A percentile compares a stretch with the other conserved stretches of the same genome.
These are phyloP conservation scores for Myiagra hebetior DNA, from an alignment of 2,113 vertebrate genomes.

Conservation along the genomic window DNA sequence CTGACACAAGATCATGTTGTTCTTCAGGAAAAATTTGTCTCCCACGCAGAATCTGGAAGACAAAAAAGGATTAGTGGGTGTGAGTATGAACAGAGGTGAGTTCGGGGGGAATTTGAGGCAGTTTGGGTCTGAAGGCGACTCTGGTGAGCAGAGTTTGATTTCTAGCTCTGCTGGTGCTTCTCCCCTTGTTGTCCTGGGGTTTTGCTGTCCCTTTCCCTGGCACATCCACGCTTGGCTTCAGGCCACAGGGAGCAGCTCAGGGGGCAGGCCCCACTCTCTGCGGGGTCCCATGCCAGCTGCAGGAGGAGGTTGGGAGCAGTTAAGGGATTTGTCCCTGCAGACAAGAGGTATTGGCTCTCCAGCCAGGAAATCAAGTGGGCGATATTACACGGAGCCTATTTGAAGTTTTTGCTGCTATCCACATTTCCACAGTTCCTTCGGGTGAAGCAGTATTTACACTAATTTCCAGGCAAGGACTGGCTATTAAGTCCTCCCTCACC, in stretches of 20 bases:
- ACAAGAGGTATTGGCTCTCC: background rate
- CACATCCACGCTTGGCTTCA: background rate
- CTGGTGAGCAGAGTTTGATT: background rate
- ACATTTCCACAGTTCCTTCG: background rate
- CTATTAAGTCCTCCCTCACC: conserved; percentile 62
- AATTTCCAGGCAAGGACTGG: conserved; percentile 60
- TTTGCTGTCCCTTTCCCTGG: background rate
- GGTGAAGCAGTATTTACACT: conserved; percentile 56
- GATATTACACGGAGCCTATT: background rate
- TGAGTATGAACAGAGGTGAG: background rate
- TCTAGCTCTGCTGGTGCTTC: background rate
- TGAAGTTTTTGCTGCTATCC: conserved; percentile 8
- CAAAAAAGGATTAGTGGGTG: background rate
- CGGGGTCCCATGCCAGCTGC: accelerated
- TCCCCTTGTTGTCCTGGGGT: background rate
- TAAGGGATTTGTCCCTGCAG: background rate
- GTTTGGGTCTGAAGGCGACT: background rate
- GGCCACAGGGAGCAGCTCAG: accelerated
- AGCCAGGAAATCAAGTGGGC: background rate
- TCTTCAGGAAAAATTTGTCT: conserved; percentile 99
- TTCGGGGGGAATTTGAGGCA: accelerated
- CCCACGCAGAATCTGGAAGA: conserved; percentile 95
- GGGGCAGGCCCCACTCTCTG: background rate
- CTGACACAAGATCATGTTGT: conserved; percentile 99
- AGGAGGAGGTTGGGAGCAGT: background rate